phyloP scores from a whole-genome alignment of 2,797 vertebrate genomes.

The Podarcis lilfordi region DNA sequence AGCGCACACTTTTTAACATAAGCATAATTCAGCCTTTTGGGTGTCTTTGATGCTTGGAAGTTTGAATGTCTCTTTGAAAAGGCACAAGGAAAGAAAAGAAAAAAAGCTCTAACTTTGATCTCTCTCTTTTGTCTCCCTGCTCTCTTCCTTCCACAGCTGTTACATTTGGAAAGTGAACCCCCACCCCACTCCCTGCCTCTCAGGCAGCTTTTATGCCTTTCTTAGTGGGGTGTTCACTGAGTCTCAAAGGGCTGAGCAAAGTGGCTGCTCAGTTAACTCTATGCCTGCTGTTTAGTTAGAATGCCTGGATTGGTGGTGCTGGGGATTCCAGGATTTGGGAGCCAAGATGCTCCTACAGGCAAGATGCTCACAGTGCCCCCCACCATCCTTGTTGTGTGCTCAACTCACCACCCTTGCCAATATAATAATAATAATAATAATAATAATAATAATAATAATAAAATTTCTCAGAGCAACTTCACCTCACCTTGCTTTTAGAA shows the following conservation, averaged over 20 bases:
- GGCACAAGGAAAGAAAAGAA: not conserved
- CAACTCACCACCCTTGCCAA: no score
- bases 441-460: no score
- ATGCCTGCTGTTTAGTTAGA: not conserved
- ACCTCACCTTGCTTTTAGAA: no score
- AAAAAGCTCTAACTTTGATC: not conserved
- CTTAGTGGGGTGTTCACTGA: no score
- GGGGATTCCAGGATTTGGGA: not conserved
- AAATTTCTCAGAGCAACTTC: no score
- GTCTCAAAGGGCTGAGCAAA: not conserved
- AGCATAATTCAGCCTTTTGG: not conserved
- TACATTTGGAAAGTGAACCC: not conserved
- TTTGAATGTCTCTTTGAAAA: not conserved
- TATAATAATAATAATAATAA: no score
- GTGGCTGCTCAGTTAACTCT: not conserved
- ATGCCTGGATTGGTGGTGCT: not conserved
- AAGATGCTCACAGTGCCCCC: no score
- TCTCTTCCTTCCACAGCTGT: not conserved
- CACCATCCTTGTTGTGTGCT: no score
- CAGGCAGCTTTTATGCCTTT: not conserved
- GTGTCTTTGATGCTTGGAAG: constrained; percentile 7
- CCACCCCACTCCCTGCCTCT: not conserved
- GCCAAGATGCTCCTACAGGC: no score
- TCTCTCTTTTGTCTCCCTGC: not conserved
- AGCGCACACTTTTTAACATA: not conserved